These are phyloP conservation scores for Dendrocincla fuliginosa DNA, from an alignment of 2,797 vertebrate genomes.

Conservation along the genomic window DNA sequence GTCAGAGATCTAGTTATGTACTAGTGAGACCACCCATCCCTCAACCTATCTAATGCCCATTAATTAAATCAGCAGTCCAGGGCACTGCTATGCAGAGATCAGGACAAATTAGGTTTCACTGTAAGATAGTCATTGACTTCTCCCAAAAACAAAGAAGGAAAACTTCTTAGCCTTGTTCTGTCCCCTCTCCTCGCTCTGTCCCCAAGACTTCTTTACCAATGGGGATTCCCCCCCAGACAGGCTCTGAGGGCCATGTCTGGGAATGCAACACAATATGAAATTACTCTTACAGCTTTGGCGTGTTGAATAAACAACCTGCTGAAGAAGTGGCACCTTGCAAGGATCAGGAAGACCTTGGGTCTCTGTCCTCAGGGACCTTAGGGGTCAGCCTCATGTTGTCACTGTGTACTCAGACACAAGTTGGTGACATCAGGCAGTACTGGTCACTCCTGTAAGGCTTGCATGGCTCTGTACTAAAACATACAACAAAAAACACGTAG, in stretches of 20 bases:
- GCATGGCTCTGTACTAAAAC: fast-evolving
- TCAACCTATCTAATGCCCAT: neutral
- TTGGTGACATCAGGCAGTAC: neutral
- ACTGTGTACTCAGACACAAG: neutral
- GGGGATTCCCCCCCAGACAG: neutral
- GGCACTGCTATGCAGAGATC: neutral
- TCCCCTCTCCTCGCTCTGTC: neutral
- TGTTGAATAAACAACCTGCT: neutral
- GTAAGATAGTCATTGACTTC: neutral
- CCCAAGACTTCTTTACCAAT: neutral
- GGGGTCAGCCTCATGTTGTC: neutral
- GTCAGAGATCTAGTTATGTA: neutral
- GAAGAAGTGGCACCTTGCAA: neutral
- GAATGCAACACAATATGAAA: neutral
- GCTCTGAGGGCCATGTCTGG: neutral
- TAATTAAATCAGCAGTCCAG: neutral
- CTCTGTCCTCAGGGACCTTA: neutral
- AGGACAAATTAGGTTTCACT: neutral
- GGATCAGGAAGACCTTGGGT: neutral
- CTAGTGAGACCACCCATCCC: neutral
- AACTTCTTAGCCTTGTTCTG: neutral
- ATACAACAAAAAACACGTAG: neutral
- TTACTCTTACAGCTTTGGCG: neutral
- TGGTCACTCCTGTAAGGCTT: neutral
- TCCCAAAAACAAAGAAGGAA: neutral